Evolutionary conservation across 2,888 invertebrate genomes (phyloP), one percentile per base, ranked within the genome.

Genomic region (Amphimallon solstitiale): DNA sequence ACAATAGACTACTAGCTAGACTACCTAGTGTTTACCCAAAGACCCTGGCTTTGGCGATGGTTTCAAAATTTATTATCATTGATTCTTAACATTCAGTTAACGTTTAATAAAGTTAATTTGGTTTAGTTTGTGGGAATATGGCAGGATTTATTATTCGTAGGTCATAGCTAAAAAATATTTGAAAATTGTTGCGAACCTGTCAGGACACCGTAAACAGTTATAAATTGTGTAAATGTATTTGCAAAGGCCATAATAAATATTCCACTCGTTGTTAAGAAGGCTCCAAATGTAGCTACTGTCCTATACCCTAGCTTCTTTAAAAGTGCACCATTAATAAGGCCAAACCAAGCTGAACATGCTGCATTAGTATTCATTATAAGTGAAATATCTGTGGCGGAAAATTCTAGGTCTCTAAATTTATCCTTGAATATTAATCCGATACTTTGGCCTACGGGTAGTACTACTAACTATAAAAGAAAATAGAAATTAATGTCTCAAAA

Each of bases 371-470:
- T 89, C 60, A 90, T 86, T 40, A 91, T 86, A 15, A 89, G 80
- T 1, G 88, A 85, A 5, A 86, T 85, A 74, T 90, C 86, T 0
- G 88, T 87, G 0, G 87, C 87, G 6, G 86, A 81, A 63, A 91
- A 80, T 2, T 85, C 85, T 1, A 88, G 81, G 2, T 84, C 82
- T 1, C 78, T 79, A 72, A 90, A 89, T 2, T 85, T 85, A 73
- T 88, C 87, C 82, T 88, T 87, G 75, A 89, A 89, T 19, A 91
- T 82, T 59, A 91, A 82, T 10, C 88, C 89, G 72, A 90, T 90
- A 54, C 85, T 86, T 74, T 89, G 87, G 63, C 89, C 83, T 10
- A 89, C 81, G 2, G 78, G 78, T 5, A 77, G 4, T 12, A 23
- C 37, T 4, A 61, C 10, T 17, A 61, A 17, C 61, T 61, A 48